A percentile compares a stretch with the other conserved stretches of the same genome.
These are phyloP conservation scores for Pomatorhinus ruficollis DNA, from an alignment of 2,113 vertebrate species.

Conservation along the genomic window DNA sequence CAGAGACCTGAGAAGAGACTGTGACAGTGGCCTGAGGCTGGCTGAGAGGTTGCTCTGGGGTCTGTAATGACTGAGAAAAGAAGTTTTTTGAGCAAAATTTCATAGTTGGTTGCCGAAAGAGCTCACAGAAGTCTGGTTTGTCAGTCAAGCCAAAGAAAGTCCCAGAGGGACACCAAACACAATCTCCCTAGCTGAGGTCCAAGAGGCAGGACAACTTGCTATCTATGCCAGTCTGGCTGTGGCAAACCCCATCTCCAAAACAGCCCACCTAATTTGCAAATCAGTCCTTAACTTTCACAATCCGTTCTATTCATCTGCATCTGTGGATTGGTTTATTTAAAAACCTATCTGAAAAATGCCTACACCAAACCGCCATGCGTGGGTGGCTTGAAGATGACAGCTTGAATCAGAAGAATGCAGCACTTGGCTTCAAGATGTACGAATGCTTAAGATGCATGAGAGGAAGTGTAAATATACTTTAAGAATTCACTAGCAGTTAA, in stretches of 20 bases:
- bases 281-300: neutral
- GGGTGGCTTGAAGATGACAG: neutral
- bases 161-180: neutral
- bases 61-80: neutral
- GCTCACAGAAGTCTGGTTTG: neutral
- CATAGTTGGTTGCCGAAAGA: neutral
- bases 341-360: neutral
- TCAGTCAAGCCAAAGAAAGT: neutral
- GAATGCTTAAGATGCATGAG: neutral
- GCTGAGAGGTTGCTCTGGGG: neutral
- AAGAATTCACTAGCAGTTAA: slow-evolving; percentile 1
- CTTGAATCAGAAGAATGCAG: neutral
- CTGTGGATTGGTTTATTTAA: neutral
- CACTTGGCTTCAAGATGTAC: neutral
- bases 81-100: neutral
- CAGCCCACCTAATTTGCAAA: neutral
- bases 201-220: neutral
- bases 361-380: neutral
- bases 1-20: neutral
- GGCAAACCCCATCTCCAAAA: neutral
- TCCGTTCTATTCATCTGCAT: neutral
- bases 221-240: neutral
- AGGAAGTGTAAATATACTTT: neutral
- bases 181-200: rapidly evolving
- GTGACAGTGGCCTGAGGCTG: neutral